Percentiles rank a stretch among this genome's conserved stretches.
Evolutionary conservation across 2,113 vertebrate species (phyloP).

Genomic region (Cercopithecus mona): DNA sequence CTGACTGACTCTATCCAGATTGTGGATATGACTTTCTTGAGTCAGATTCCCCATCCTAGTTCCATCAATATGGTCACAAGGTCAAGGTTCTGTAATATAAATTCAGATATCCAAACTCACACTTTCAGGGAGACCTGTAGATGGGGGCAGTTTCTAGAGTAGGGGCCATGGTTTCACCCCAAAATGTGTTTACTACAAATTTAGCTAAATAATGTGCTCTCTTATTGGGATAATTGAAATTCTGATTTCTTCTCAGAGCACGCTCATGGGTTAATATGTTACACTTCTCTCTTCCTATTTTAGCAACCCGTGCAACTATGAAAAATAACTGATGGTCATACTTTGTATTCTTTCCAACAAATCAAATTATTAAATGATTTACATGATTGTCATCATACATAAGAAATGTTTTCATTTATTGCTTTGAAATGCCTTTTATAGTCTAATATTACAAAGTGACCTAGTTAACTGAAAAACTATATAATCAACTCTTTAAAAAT

Average conservation of each 20-base stretch:
- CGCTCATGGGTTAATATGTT: background rate
- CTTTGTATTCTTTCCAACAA: background rate
- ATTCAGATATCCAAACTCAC: background rate
- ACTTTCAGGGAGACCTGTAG: background rate
- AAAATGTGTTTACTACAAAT: background rate
- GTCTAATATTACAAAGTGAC: constrained; percentile 47
- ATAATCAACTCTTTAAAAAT: constrained; percentile 61
- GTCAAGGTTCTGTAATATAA: background rate
- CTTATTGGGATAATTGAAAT: background rate
- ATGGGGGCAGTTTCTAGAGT: background rate
- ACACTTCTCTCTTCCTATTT: constrained; percentile 45
- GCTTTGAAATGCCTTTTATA: constrained; percentile 58
- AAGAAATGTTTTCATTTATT: constrained; percentile 57
- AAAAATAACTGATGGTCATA: constrained; percentile 5
- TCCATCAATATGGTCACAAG: background rate
- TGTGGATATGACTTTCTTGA: background rate
- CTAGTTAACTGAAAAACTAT: constrained; percentile 64
- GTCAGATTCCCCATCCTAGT: too few species aligned
- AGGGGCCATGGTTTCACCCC: background rate
- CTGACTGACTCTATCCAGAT: background rate
- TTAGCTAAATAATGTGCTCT: background rate
- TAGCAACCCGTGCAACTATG: background rate
- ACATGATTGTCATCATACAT: background rate
- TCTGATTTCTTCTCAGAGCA: constrained; percentile 4
- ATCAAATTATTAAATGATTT: constrained; percentile 59